These are phyloP conservation scores for Deilephila porcellus DNA, from an alignment of 2,888 invertebrate genomes.

Conservation along the genomic window DNA sequence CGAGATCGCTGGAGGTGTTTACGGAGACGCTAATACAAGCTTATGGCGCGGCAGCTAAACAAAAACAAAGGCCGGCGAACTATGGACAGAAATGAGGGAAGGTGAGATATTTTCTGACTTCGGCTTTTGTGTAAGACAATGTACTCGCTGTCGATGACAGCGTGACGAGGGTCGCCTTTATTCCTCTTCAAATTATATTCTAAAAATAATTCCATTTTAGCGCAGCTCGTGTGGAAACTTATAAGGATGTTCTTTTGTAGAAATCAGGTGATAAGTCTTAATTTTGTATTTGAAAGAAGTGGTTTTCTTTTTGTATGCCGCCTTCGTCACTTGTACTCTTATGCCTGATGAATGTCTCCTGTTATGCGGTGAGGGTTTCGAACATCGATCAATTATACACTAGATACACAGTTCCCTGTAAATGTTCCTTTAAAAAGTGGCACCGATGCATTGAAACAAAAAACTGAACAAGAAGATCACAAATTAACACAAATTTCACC, in stretches of 20 bases:
- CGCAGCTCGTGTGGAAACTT: neutral
- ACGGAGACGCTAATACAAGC: neutral
- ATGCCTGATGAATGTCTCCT: no score
- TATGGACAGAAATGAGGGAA: conserved; percentile 20
- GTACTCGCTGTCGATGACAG: conserved; percentile 33
- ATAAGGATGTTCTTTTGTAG: neutral
- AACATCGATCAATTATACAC: no score
- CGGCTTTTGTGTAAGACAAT: conserved; percentile 29
- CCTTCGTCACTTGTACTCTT: no score
- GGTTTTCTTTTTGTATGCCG: no score
- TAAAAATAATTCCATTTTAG: conserved; percentile 23
- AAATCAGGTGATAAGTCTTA: no score
- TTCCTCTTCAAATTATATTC: conserved; percentile 26
- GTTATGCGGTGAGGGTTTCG: no score
- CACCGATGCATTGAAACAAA: no score
- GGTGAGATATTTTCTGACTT: conserved; percentile 24
- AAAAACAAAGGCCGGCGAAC: conserved; percentile 29
- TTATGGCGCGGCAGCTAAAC: neutral
- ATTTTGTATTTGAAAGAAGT: no score
- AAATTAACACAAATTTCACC: no score
- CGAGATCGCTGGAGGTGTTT: conserved; percentile 7
- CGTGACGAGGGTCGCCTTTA: conserved; percentile 35
- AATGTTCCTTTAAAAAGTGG: no score
- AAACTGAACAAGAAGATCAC: no score
- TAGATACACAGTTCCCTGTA: no score